Evolutionary conservation across 1,140 invertebrate genomes (phyloP).

Genomic region (Drosophila jambulina): DNA sequence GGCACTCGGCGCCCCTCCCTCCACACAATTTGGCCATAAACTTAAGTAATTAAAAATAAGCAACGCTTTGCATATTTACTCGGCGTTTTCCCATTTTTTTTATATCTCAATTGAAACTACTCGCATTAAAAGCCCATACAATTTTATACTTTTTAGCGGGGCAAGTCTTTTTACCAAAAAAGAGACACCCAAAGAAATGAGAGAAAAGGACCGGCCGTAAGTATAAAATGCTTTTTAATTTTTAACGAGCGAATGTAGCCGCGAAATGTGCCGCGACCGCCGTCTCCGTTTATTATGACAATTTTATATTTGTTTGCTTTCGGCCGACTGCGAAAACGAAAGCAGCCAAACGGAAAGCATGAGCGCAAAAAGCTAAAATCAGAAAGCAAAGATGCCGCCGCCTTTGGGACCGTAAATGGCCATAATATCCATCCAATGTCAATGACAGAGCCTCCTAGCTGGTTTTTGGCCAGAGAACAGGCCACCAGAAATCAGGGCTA

Average conservation of each 20-base stretch:
- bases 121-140: slow-evolving; percentile 56
- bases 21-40: slow-evolving; percentile 50
- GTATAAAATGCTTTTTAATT: slow-evolving; percentile 70
- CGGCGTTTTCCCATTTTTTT: slow-evolving; percentile 37
- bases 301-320: slow-evolving; percentile 77
- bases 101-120: slow-evolving; percentile 79
- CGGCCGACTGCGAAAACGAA: slow-evolving; percentile 64
- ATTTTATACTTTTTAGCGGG: slow-evolving; percentile 53
- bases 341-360: slow-evolving; percentile 48
- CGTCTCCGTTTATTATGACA: slow-evolving; percentile 71
- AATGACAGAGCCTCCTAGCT: slow-evolving; percentile 57
- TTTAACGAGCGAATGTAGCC: slow-evolving; percentile 72
- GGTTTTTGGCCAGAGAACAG: slow-evolving; percentile 33
- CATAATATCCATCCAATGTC: slow-evolving; percentile 64
- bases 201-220: slow-evolving; percentile 40
- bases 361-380: slow-evolving; percentile 20
- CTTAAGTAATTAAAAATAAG: slow-evolving; percentile 76
- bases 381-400: slow-evolving; percentile 55
- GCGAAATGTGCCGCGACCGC: slow-evolving; percentile 35
- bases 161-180: slow-evolving; percentile 15
- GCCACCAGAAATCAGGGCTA: slow-evolving; percentile 21
- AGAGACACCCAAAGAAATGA: slow-evolving; percentile 27
- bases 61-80: slow-evolving; percentile 54
- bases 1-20: slow-evolving; percentile 23
- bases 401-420: slow-evolving; percentile 72